phyloP scores from a whole-genome alignment of 2,113 vertebrate species.

The Cathartes aura region DNA sequence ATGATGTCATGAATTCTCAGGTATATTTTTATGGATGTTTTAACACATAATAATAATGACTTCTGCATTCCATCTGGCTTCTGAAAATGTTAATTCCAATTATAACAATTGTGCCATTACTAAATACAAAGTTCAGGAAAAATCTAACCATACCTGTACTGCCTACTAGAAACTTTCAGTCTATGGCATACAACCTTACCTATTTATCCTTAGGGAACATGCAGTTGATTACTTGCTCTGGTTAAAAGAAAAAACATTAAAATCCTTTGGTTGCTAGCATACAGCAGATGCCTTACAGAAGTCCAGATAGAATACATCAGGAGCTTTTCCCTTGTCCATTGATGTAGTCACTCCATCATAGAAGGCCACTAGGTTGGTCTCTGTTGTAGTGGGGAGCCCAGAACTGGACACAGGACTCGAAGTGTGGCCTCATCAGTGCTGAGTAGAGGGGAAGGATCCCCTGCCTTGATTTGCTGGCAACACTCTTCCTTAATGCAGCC shows the following conservation, averaged over 20 bases:
- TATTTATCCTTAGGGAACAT: neutral
- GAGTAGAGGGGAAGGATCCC: neutral
- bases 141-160: neutral
- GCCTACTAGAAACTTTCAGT: neutral
- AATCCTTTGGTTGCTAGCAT: neutral
- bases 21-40: conserved; percentile 17
- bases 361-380: neutral
- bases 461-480: neutral
- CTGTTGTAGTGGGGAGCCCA: neutral
- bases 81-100: neutral
- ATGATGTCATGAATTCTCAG: conserved; percentile 66
- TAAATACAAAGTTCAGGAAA: neutral
- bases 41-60: neutral
- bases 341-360: neutral
- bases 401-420: neutral
- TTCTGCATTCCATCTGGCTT: neutral
- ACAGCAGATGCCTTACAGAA: neutral
- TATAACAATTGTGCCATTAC: neutral
- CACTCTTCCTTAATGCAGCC: neutral
- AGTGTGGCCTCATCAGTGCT: neutral
- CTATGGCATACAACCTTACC: neutral
- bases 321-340: neutral
- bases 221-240: neutral
- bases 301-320: neutral
- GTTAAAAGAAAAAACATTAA: neutral